Evolutionary conservation across 1,140 invertebrate species (phyloP), one percentile per base, ranked within the genome.

Genomic region (Neuroterus valhalla): DNA sequence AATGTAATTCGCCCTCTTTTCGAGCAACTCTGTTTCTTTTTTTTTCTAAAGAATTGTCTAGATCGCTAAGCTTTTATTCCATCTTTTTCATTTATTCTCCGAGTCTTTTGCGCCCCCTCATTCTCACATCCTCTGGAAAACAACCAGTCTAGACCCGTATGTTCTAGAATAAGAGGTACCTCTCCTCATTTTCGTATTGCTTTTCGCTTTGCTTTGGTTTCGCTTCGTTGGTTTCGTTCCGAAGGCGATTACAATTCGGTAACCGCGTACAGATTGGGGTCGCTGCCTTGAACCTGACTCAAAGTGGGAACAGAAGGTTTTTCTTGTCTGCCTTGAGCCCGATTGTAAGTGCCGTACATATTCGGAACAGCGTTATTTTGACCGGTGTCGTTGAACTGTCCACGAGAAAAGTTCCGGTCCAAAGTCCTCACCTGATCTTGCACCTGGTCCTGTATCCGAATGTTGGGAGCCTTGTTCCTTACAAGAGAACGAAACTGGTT

Each of bases 271-370:
- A 90, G 81, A 85, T 90, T 90, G 0, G 89, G 89, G 82, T 90
- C 89, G 71, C 89, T 90, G 45, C 89, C 88, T 70, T 90, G 89
- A 42, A 90, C 89, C 75, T 90, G 89, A 69, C 88, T 88, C 5
- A 90, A 78, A 45, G 89, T 90, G 2, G 89, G 85, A 17, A 89
- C 86, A 3, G 81, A 83, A 19, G 85, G 70, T 72, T 89, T 89
- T 52, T 89, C 88, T 31, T 89, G 87, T 26, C 89, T 85, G 6
- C 83, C 83, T 26, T 90, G 88, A 15, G 87, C 81, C 0, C 89
- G 77, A 75, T 89, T 90, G 45, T 89, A 90, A 8, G 89, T 90
- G 10, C 89, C 89, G 70, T 90, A 90, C 89, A 90, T 90, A 26
- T 90, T 90, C 12, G 89, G 89, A 19, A 90, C 88, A 3, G 84